Conservation (phyloP, 2,888 invertebrate species). For the Augochlorella aurata region DNA sequence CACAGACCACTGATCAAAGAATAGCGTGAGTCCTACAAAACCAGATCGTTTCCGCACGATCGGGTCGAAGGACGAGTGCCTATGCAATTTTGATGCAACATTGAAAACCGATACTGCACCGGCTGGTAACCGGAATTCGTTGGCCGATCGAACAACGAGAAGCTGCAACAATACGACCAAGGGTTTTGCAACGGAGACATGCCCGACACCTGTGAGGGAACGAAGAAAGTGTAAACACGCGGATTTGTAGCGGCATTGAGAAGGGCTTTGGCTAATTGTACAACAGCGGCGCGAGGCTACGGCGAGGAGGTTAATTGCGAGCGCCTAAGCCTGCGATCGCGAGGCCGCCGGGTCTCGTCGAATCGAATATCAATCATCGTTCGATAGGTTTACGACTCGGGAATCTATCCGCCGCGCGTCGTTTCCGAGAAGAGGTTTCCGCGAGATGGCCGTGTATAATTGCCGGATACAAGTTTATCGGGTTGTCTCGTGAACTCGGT, state of each 20-base stretch:
- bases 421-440: not conserved
- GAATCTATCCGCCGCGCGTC: not conserved
- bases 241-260: not conserved
- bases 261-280: not conserved
- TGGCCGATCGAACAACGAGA: too few relatives aligned
- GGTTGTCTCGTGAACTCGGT: conserved; percentile 22
- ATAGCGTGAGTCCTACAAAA: too few relatives aligned
- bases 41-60: too few relatives aligned
- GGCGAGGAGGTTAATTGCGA: not conserved
- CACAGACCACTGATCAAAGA: too few relatives aligned
- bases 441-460: not conserved
- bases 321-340: not conserved
- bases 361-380: not conserved
- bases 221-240: not conserved
- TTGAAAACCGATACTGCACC: too few relatives aligned
- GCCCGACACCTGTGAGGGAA: too few relatives aligned
- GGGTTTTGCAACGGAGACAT: too few relatives aligned
- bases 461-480: conserved; percentile 31
- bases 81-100: too few relatives aligned
- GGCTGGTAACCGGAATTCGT: too few relatives aligned
- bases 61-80: too few relatives aligned
- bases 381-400: not conserved
- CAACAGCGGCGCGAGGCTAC: not conserved
- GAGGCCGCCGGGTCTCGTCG: not conserved
- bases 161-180: too few relatives aligned